phyloP scores from a whole-genome alignment of 2,113 vertebrate species.

The Lepisosteus oculatus region DNA sequence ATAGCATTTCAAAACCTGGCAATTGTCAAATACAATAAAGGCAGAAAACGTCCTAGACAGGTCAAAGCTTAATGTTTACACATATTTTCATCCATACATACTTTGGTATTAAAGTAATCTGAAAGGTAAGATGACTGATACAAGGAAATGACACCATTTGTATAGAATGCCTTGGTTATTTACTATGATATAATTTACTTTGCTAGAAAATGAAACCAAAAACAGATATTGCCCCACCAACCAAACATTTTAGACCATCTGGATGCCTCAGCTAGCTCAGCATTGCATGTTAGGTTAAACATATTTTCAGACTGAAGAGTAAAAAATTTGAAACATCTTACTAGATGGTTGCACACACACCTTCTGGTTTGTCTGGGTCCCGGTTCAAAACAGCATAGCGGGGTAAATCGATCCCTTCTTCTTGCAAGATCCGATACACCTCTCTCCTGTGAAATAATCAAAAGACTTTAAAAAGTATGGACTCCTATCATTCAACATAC shows the following conservation, averaged over 20 bases:
- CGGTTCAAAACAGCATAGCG: slow-evolving; percentile 94
- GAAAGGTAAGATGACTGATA: background rate
- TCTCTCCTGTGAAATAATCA: slow-evolving; percentile 73
- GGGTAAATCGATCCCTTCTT: slow-evolving; percentile 94
- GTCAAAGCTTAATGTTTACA: slow-evolving; percentile 26
- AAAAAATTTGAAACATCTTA: background rate
- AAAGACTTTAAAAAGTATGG: background rate
- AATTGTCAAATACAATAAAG: background rate
- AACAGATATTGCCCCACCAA: too few species aligned
- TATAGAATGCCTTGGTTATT: too few species aligned
- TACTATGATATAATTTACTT: too few species aligned
- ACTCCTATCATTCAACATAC: too few species aligned
- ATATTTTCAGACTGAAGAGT: too few species aligned
- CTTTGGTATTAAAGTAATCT: slow-evolving; percentile 38
- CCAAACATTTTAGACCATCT: too few species aligned
- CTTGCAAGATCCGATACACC: slow-evolving; percentile 95
- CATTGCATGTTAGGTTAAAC: too few species aligned
- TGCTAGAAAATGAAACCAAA: too few species aligned
- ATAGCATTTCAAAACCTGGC: background rate
- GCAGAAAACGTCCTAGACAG: background rate
- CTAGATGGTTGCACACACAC: slow-evolving; percentile 55
- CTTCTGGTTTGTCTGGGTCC: slow-evolving; percentile 90
- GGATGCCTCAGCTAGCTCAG: too few species aligned
- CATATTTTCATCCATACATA: slow-evolving; percentile 48
- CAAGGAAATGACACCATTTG: too few species aligned